Evolutionary conservation across 2,797 vertebrate species (phyloP), one percentile per base, ranked within the genome.

Genomic region (Peromyscus nudipes): DNA sequence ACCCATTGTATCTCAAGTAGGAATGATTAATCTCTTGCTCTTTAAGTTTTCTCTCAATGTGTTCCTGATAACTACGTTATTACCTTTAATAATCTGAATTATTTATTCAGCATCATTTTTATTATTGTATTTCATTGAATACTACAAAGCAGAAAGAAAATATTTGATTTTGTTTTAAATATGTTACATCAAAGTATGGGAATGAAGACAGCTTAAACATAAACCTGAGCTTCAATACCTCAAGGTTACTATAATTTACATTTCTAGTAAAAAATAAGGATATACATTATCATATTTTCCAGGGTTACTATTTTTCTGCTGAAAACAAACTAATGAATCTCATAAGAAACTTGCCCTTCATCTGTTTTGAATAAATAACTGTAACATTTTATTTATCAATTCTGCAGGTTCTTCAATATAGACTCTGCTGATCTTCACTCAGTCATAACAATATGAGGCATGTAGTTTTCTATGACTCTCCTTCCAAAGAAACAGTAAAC

Each of bases 261-360:
- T 62, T 92, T 87, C 9, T 34, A 95, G 75, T 80, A n/a, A 95
- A 96, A 98, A 98, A n/a, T 1, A 7, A 97, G 43, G 90, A 95
- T 98, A 96, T 79, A 91, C 62, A 96, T 96, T 0, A 0, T 9
- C 89, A 83, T 75, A 52, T 97, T 97, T 97, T n/a, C 96, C 86
- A 91, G 67, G 89, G 85, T 64, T 60, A 95, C 93, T 93, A 64
- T 52, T 43, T 88, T 97, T 91, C 93, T 62, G 92, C 65, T n/a
- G 92, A 96, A 95, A 96, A 92, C 13, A 96, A 97, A 97, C 92
- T 96, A 83, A 94, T 95, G 96, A 92, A 97, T 46, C 46, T 96
- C 76, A 55, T 91, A 31, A 90, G 52, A 94, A 46, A 37, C 95
- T 95, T 90, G 1, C 34, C 65, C 1, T 97, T 96, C 25, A 67